Evolutionary conservation across 2,113 vertebrate species (phyloP), one percentile per base, ranked within the genome.

Genomic region (Sinocyclocheilus grahami): DNA sequence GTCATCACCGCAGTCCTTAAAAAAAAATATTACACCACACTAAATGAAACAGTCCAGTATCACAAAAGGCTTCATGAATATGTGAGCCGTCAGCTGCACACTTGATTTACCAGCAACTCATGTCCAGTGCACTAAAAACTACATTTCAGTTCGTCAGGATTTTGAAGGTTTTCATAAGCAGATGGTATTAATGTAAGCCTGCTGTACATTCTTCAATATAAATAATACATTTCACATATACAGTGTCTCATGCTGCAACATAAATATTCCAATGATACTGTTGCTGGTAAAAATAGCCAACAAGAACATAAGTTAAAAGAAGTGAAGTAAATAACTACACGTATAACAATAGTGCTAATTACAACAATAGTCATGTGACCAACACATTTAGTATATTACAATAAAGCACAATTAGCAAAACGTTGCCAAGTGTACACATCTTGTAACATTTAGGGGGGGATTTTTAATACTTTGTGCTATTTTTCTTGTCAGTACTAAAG

Each of bases 201-300:
- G 62, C 83, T 87, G 88, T 87, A 87, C 79, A 85, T 86, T 84
- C 60, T 62, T 85, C n/a, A 42, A 46, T 79, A 85, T 86, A 89
- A 89, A 89, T 89, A 89, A 83, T 85, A 78, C 62, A 71, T 85
- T 60, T 89, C 78, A 89, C 85, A 71, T 83, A 62, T 83, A 87
- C 85, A 86, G 58, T 85, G 55, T 91, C 92, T 92, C 94, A 95
- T 95, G 95, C 94, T 93, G 92, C 89, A 92, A 91, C 92, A 93
- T 91, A 94, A 95, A 94, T 94, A 95, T 90, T 92, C 65, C 86
- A 86, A 86, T 78, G 63, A 53, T 79, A 53, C 37, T 71, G 51
- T 83, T 71, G 82, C 65, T 65, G 37, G 37, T 94, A 91, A 91
- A 94, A 94, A 94, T 93, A 92, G 93, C 89, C 91, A 93, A 91